Percentiles rank a stretch among this genome's conserved stretches.
Conservation (phyloP, 2,888 invertebrate genomes). For the Abrostola triplasia region DNA sequence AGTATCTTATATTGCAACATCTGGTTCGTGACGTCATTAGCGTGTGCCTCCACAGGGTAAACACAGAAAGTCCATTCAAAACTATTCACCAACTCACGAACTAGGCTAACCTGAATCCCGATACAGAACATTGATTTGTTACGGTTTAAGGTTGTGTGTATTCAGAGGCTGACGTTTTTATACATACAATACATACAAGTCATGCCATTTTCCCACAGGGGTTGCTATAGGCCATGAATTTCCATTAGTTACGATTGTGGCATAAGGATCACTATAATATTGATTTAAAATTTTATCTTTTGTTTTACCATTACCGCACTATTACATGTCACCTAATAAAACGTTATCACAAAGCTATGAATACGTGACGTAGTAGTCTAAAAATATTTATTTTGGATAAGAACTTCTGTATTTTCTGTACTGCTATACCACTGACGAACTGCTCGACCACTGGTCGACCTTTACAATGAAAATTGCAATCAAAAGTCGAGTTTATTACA, state of each 20-base stretch:
- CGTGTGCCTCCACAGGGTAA: not conserved
- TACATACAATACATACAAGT: too few relatives aligned
- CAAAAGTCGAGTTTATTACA: conserved; percentile 4
- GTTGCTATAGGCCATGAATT: too few relatives aligned
- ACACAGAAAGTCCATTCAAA: conserved; percentile 9
- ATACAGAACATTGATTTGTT: not conserved
- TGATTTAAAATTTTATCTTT: too few relatives aligned
- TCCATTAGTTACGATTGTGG: too few relatives aligned
- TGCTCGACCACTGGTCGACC: not conserved
- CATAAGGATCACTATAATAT: too few relatives aligned
- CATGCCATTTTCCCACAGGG: too few relatives aligned
- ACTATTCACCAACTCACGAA: not conserved
- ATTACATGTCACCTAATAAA: too few relatives aligned
- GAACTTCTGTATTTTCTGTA: conserved; percentile 12
- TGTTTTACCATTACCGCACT: too few relatives aligned
- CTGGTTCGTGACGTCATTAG: conserved; percentile 29
- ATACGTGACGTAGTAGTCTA: not conserved
- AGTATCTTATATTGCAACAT: conserved; percentile 35
- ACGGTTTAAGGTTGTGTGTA: too few relatives aligned
- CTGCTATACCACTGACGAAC: conserved; percentile 3
- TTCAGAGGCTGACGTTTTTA: too few relatives aligned
- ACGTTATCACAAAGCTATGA: too few relatives aligned
- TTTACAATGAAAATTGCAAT: conserved; percentile 23
- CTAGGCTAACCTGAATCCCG: too few relatives aligned
- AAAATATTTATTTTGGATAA: not conserved